phyloP scores from a whole-genome alignment of 2,113 vertebrate species.

The Tauraco erythrolophus region DNA sequence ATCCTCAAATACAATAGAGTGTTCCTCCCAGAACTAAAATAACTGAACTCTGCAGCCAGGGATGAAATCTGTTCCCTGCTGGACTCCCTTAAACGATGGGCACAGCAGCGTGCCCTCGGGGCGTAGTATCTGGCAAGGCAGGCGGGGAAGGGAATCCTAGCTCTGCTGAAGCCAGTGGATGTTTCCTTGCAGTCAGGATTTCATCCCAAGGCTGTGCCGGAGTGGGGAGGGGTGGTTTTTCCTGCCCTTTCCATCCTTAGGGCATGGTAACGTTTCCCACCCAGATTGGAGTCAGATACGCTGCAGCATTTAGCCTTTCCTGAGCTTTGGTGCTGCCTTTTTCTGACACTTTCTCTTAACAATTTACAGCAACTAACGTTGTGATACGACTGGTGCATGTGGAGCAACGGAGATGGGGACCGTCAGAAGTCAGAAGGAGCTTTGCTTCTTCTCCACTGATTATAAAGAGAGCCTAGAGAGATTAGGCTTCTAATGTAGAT shows the following conservation, averaged over 20 bases:
- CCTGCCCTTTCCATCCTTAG: neutral
- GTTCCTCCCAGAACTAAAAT: neutral
- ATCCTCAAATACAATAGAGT: neutral
- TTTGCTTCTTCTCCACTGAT: neutral
- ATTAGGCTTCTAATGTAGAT: neutral
- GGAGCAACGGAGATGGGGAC: neutral
- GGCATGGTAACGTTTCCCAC: neutral
- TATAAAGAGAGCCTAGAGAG: neutral
- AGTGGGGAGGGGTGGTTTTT: neutral
- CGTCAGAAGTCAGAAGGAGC: neutral
- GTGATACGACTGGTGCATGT: neutral
- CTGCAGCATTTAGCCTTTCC: neutral
- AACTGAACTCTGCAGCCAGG: neutral
- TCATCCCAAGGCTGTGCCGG: neutral
- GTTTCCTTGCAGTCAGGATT: neutral
- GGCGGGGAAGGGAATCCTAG: neutral
- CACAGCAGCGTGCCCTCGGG: accelerated
- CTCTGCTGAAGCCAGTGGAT: neutral
- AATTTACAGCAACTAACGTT: neutral
- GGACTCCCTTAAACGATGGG: neutral
- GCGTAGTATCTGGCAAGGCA: neutral
- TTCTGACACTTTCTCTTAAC: neutral
- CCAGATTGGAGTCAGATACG: neutral
- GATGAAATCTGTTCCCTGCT: neutral
- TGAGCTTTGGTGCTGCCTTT: neutral